These are phyloP conservation scores for Galeruca laticollis DNA, from an alignment of 2,888 invertebrate species.

Conservation along the genomic window DNA sequence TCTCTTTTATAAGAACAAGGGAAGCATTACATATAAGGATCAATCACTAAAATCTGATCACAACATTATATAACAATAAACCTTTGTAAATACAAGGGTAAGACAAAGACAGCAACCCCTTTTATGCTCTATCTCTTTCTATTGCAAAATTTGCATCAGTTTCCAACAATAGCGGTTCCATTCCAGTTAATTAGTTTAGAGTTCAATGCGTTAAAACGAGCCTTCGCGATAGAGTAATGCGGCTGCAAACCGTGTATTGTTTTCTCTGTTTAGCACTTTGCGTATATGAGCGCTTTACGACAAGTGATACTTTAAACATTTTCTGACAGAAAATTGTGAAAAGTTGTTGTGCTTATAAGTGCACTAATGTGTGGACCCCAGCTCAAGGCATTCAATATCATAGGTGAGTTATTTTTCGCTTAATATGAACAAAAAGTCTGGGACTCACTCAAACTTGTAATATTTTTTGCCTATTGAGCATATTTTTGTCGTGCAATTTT, in stretches of 20 bases:
- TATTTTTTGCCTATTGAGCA: not conserved
- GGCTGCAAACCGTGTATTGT: not conserved
- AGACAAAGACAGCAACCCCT: no score
- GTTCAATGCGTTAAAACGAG: not conserved
- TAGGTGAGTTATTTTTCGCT: not conserved
- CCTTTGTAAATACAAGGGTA: no score
- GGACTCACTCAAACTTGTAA: not conserved
- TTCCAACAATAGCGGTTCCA: no score
- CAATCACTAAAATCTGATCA: no score
- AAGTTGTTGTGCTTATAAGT: conserved; percentile 4
- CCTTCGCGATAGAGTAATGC: not conserved
- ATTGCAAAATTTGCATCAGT: no score
- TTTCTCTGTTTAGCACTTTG: not conserved
- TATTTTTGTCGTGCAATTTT: not conserved
- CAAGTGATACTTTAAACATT: not conserved
- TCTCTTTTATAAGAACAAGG: no score
- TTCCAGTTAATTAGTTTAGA: no score
- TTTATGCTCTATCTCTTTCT: no score
- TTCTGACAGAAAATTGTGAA: not conserved
- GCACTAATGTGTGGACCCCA: not conserved
- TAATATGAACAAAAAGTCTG: not conserved
- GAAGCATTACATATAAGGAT: no score
- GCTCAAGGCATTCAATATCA: not conserved
- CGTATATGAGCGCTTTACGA: not conserved
- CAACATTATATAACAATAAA: no score